A percentile compares a stretch with the other conserved stretches of the same genome.
Evolutionary conservation across 2,797 vertebrate species (phyloP).

Genomic region (Epinephelus malabaricus): DNA sequence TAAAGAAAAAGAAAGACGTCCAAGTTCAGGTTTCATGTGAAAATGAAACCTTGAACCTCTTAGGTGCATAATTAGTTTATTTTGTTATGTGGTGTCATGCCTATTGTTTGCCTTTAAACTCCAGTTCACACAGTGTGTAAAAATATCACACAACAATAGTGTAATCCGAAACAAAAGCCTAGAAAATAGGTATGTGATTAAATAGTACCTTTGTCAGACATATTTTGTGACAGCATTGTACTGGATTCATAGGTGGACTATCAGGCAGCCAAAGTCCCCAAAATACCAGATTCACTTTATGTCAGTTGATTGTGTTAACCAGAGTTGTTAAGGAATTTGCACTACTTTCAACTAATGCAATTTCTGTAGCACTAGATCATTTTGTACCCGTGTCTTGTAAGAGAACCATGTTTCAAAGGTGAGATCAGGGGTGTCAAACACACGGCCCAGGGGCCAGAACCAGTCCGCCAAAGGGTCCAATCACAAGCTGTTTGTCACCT

Average conservation of each 20-base stretch:
- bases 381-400: no score
- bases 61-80: neutral
- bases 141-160: neutral
- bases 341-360: no score
- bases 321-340: neutral
- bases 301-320: neutral
- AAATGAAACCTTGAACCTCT: neutral
- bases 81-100: neutral
- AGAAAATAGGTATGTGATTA: neutral
- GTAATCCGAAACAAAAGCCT: neutral
- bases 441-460: no score
- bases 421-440: no score
- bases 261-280: neutral
- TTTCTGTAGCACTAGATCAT: no score
- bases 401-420: no score
- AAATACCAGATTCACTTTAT: no score
- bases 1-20: neutral
- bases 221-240: neutral
- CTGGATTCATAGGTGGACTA: neutral
- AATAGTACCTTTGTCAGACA: neutral
- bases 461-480: no score
- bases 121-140: neutral
- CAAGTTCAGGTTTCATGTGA: neutral
- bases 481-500: no score
- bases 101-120: neutral